Conservation (phyloP, 2,797 vertebrate species). For the Stomatorhinus walkeri region DNA sequence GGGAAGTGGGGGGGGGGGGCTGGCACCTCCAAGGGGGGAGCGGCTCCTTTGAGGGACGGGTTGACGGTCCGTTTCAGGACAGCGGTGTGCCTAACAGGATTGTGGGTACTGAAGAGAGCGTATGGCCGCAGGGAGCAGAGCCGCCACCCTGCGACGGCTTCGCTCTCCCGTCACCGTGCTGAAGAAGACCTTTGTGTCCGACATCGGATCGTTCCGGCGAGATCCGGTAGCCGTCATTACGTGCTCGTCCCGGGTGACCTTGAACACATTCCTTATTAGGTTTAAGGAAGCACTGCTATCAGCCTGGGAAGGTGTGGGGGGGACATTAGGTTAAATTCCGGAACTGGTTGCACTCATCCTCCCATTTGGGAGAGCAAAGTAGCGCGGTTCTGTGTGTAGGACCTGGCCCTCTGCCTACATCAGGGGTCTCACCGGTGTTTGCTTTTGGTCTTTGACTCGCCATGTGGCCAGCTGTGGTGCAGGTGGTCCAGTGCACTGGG, state of each 20-base stretch:
- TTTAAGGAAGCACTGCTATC: background rate
- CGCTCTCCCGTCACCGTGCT: background rate
- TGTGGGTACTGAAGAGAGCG: background rate
- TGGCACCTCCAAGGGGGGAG: background rate
- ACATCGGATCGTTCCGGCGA: background rate
- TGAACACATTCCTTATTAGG: background rate
- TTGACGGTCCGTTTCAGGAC: background rate
- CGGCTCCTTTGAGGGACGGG: background rate
- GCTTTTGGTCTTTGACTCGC: background rate
- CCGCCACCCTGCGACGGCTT: background rate
- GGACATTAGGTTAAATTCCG: background rate
- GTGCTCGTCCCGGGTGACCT: background rate
- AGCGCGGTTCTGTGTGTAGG: background rate
- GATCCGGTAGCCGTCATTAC: background rate
- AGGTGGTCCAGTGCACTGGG: background rate
- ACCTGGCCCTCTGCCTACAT: background rate
- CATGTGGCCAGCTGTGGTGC: background rate
- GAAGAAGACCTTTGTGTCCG: conserved; percentile 15
- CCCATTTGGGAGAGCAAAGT: background rate
- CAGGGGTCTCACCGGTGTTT: background rate
- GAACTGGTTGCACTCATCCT: background rate
- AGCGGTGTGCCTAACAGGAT: background rate
- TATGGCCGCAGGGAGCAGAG: background rate
- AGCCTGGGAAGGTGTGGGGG: background rate
- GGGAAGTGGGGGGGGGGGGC: background rate